Base-by-base conservation (phyloP, 2,113 vertebrate genomes). In the Eudyptes chrysolophus region DNA sequence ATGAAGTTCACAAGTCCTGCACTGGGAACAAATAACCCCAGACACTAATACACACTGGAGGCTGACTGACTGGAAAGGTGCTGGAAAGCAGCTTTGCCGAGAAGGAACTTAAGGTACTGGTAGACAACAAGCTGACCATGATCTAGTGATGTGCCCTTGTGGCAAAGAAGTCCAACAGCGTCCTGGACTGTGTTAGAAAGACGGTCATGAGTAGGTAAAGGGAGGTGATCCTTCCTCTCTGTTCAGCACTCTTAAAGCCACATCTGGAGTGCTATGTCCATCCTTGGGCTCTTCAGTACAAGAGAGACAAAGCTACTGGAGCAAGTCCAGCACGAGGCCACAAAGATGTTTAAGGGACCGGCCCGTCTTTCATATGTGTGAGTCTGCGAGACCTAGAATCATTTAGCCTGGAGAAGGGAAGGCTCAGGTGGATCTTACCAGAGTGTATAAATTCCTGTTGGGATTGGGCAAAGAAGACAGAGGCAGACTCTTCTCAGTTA, bases 21-120 rank as follows among this genome's bases (percentile, higher is more conserved):
- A 0, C 10, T 40, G 32, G 17, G 21, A 9, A 77, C 0, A 2
- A 77, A 55, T 32, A 57, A 42, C 4, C 3, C 11, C 7, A 21
- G 24, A 72, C 15, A 79, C 6, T 30, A 58, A 20, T 29, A 48
- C 1, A 12, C 9, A 13, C 7, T 21, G 8, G 21, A 65, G 27
- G 7, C 6, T 52, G 24, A 19, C 27, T 46, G 32, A 25, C 13
- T 58, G 51, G 22, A 72, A 87, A 38, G 12, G 18, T 82, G 10
- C 51, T 74, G 32, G 10, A 55, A 75, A 75, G 22, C 3, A 38
- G 2, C 4, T 89, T 52, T 79, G 29, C 34, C 1, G 1, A 49
- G 68, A 77, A 77, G 3, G 8, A 62, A 38, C 10, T 49, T 54
- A 54, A 29, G 11, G 8, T 75, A 36, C 12, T 61, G 19, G 6